Evolutionary conservation across 2,888 invertebrate species (phyloP).

Genomic region (Sialis fuliginosa): DNA sequence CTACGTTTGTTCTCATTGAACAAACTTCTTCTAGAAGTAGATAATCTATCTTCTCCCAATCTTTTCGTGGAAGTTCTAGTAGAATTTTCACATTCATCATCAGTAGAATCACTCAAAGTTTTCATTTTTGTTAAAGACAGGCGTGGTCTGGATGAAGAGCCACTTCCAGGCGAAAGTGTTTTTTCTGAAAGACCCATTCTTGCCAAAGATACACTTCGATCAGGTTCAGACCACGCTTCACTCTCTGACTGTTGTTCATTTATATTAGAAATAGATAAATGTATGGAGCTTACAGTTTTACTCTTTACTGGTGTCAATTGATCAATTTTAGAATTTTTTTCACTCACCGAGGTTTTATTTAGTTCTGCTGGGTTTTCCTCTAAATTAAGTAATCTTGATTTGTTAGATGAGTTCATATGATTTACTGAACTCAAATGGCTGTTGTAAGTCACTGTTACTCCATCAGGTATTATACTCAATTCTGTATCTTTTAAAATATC

Average conservation of each 20-base stretch:
- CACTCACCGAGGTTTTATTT: constrained; percentile 11
- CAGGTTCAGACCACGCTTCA: constrained; percentile 78
- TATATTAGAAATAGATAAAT: constrained; percentile 7
- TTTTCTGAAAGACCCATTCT: constrained; percentile 49
- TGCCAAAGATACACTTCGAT: constrained; percentile 61
- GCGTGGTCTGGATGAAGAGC: constrained; percentile 14
- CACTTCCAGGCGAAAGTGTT: constrained; percentile 25
- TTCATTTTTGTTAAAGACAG: constrained; percentile 13
- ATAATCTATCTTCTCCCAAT: constrained; percentile 6
- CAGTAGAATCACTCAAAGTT: neutral
- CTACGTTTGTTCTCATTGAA: constrained; percentile 13
- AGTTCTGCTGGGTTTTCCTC: constrained; percentile 9
- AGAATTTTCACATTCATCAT: neutral
- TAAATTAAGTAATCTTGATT: constrained; percentile 7
- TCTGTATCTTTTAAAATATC: constrained; percentile 19
- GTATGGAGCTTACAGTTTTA: constrained; percentile 15
- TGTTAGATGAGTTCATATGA: constrained; percentile 2
- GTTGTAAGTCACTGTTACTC: constrained; percentile 20
- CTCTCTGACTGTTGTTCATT: constrained; percentile 41
- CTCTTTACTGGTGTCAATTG: constrained; percentile 4
- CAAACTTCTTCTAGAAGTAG: constrained; percentile 1
- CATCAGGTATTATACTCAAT: constrained; percentile 18
- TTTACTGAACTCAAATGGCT: constrained; percentile 15
- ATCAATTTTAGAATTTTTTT: constrained; percentile 6
- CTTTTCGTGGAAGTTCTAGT: constrained; percentile 13